Conservation (phyloP, 2,113 vertebrate species). For the Mionectes macconnelli region DNA sequence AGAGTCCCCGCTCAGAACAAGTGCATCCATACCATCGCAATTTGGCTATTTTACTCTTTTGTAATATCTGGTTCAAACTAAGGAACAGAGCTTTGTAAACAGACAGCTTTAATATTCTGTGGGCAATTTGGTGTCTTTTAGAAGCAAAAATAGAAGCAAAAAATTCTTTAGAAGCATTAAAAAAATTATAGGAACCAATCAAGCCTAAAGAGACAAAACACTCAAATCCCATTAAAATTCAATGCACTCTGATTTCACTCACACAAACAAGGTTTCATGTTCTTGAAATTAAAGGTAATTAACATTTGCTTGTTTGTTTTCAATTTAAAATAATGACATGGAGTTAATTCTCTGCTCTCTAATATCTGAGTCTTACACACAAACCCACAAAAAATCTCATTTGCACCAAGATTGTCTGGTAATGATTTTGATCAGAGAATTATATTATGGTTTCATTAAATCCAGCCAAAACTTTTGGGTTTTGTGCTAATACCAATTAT, state of each 20-base stretch:
- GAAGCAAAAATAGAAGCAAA: background rate
- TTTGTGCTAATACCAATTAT: background rate
- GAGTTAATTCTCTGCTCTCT: background rate
- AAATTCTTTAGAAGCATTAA: no score
- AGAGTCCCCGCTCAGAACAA: background rate
- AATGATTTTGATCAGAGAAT: background rate
- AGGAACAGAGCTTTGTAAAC: background rate
- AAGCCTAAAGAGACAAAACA: background rate
- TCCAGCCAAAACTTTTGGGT: background rate
- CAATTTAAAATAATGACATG: constrained; percentile 42
- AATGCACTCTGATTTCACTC: background rate
- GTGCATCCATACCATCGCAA: background rate
- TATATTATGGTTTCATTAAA: constrained; percentile 18
- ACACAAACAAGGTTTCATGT: background rate
- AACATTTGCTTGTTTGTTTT: constrained; percentile 42
- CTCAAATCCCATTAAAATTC: constrained; percentile 3
- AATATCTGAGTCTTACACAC: background rate
- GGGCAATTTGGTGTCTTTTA: background rate
- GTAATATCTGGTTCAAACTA: background rate
- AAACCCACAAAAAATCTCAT: background rate
- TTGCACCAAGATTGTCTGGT: background rate
- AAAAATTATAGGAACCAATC: background rate
- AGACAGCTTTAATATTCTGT: background rate
- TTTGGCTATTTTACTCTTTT: background rate
- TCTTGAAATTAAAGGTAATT: constrained; percentile 44